Evolutionary conservation across 2,113 vertebrate species (phyloP), one percentile per base, ranked within the genome.

Genomic region (Egretta garzetta): DNA sequence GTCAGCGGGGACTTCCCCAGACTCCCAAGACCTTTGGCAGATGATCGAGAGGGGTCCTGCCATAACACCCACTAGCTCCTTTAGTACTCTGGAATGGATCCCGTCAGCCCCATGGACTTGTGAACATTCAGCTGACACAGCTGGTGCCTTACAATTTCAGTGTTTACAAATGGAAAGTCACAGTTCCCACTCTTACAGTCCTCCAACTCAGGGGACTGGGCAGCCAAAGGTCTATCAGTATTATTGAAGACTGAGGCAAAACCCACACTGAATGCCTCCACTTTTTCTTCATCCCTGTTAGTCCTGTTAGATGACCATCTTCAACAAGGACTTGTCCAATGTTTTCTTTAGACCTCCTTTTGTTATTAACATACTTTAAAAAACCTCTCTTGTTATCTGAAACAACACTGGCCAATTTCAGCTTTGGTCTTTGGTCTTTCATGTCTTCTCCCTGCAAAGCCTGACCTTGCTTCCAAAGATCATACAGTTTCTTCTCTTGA

Each of bases 231-330:
- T 59, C 13, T 33, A 9, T 35, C 10, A 60, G 12, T 22, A n/a
- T 9, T 70, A 15, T 7, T 59, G 55, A 58, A 86, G 63, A 55
- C 1, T 11, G 12, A 80, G 45, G 10, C 8, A 63, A 85, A 73
- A 73, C 30, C 0, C 0, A 0, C 2, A 53, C 30, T 39, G 14
- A 80, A 33, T 52, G 6, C 1, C 5, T 71, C 12, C 1, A 5
- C 12, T n/a, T 76, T 60, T 82, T 86, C 30, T 73, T 62, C 30
- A 47, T 50, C 14, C 2, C 7, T 47, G 6, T 62, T 72, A 58
- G 32, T 43, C 32, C 39, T 41, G 39, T 41, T 41, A 23, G 16
- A 35, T 35, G 26, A 39, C 20, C 14, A n/a, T 28, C 53, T 86
- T 77, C 13, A 47, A 35, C 23, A 77, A 28, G 13, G 26, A 24